Evolutionary conservation across 2,888 invertebrate species (phyloP).

Genomic region (Clitarchus hookeri): DNA sequence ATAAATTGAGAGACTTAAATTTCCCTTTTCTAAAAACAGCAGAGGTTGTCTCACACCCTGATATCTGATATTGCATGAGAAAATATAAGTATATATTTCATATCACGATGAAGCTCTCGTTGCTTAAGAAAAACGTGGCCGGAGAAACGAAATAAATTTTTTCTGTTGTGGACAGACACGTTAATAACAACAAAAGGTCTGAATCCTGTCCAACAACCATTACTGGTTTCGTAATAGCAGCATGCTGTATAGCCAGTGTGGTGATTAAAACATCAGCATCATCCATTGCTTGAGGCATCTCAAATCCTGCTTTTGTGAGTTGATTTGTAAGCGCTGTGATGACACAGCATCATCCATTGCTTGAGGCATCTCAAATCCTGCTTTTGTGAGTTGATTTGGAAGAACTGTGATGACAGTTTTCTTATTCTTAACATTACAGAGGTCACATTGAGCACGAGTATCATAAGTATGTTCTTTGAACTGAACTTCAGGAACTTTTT

Average conservation of each 20-base stretch:
- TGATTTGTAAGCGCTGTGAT: background rate
- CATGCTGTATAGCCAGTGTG: background rate
- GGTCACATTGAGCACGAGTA: slow-evolving; percentile 11
- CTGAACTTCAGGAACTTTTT: slow-evolving; percentile 20
- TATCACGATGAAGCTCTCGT: background rate
- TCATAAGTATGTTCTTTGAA: slow-evolving; percentile 15
- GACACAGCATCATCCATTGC: slow-evolving; percentile 4
- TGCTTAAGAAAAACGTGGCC: background rate
- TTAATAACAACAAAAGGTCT: background rate
- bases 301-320: background rate
- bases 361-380: background rate
- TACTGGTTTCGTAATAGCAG: background rate
- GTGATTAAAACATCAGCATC: slow-evolving; percentile 10
- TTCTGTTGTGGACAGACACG: background rate
- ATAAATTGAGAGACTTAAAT: slow-evolving; percentile 14
- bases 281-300: background rate
- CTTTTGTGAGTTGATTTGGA: background rate
- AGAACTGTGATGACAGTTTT: background rate
- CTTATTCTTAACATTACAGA: background rate
- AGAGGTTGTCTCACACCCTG: background rate
- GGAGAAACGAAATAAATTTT: background rate
- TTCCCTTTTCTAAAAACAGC: slow-evolving; percentile 2
- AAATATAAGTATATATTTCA: background rate
- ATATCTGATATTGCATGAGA: slow-evolving; percentile 20
- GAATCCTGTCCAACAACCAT: background rate